These are phyloP conservation scores for Tachina fera DNA, from an alignment of 2,888 invertebrate species.

Conservation along the genomic window DNA sequence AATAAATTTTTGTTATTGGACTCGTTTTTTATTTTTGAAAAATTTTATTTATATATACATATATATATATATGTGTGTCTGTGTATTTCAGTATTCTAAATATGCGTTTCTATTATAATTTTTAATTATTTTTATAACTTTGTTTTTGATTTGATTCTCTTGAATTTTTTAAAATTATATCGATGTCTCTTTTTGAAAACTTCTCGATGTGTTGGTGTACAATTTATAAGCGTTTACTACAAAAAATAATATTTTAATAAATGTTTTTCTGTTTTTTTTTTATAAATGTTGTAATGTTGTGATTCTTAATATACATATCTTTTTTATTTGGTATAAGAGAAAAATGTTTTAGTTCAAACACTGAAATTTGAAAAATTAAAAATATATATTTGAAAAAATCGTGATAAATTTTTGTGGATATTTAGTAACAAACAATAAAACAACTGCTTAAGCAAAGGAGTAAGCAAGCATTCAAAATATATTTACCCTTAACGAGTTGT, in stretches of 20 bases:
- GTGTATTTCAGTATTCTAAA: conserved; percentile 60
- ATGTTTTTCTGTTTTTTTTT: conserved; percentile 56
- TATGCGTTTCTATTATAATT: conserved; percentile 72
- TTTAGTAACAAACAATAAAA: background rate
- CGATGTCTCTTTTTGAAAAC: conserved; percentile 67
- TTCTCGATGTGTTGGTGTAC: conserved; percentile 72
- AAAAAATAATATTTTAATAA: conserved; percentile 58
- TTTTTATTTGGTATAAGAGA: conserved; percentile 74
- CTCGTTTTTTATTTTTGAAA: conserved; percentile 27
- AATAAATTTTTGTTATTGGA: conserved; percentile 18
- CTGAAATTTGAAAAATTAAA: conserved; percentile 8
- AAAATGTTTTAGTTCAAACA: conserved; percentile 32
- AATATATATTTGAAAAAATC: background rate
- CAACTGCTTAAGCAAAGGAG: background rate
- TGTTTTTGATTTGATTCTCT: conserved; percentile 46
- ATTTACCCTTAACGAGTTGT: no score
- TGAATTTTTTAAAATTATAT: conserved; percentile 56
- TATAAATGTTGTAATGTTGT: conserved; percentile 72
- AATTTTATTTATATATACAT: conserved; percentile 40
- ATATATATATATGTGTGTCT: conserved; percentile 51
- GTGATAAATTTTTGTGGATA: conserved; percentile 56
- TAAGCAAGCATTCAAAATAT: background rate
- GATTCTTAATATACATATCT: conserved; percentile 30
- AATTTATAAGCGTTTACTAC: conserved; percentile 60
- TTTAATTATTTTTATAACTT: conserved; percentile 49